Conservation (phyloP, 2,888 invertebrate genomes). For the Noctua comes region DNA sequence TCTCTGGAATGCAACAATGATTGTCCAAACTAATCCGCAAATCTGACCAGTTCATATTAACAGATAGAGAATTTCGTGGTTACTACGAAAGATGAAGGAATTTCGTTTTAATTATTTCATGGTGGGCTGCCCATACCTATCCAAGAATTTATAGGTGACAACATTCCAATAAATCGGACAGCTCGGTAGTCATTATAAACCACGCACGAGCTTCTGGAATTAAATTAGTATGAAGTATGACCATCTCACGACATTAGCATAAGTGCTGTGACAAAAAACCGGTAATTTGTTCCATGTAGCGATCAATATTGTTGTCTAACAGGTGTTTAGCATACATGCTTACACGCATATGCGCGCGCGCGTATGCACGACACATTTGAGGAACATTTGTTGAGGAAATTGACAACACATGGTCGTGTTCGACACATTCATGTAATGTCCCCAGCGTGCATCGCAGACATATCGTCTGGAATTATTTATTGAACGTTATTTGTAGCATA, state of each 20-base stretch:
- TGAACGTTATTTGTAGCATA: not conserved
- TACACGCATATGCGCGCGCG: slow-evolving; percentile 43
- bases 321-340: slow-evolving; percentile 54
- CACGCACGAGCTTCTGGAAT: slow-evolving; percentile 15
- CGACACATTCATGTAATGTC: slow-evolving; percentile 25
- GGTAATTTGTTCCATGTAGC: slow-evolving; percentile 35
- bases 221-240: slow-evolving; percentile 23
- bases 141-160: not conserved
- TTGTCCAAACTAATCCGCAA: not conserved
- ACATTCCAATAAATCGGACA: not conserved
- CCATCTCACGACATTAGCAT: slow-evolving; percentile 13
- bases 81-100: not conserved
- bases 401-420: slow-evolving; percentile 29
- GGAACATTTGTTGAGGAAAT: slow-evolving; percentile 57
- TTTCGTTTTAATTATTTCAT: not conserved
- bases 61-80: not conserved
- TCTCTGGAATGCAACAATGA: not conserved
- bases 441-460: not conserved
- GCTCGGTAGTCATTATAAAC: not conserved
- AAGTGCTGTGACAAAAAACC: slow-evolving; percentile 30
- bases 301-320: slow-evolving; percentile 50
- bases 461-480: slow-evolving; percentile 28
- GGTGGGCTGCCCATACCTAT: not conserved
- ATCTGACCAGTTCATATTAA: not conserved
- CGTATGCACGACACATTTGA: slow-evolving; percentile 38